Evolutionary conservation across 1,140 invertebrate genomes (phyloP).

Genomic region (Maniola jurtina): DNA sequence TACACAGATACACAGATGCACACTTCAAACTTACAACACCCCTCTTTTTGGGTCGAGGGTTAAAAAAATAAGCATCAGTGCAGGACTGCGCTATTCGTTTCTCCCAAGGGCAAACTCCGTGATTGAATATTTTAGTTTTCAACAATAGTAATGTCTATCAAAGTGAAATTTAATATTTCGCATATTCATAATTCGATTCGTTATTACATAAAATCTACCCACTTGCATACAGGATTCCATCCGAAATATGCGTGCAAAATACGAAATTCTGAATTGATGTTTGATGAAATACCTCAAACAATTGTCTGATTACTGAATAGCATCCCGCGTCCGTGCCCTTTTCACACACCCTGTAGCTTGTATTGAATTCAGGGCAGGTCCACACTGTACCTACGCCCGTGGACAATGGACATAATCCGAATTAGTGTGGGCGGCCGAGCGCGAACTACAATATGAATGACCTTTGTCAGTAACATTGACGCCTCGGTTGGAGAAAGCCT

Average conservation of each 20-base stretch:
- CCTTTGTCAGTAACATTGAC: slow-evolving; percentile 69
- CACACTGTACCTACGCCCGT: slow-evolving; percentile 15
- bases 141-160: not conserved
- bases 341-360: slow-evolving; percentile 26
- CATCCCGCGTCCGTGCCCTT: slow-evolving; percentile 12
- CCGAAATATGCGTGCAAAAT: not conserved
- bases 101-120: too few species aligned
- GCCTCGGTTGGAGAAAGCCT: slow-evolving; percentile 47
- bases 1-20: too few species aligned
- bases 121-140: too few species aligned
- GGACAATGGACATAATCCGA: slow-evolving; percentile 62
- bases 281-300: slow-evolving; percentile 34
- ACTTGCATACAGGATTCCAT: not conserved
- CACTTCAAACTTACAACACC: too few species aligned
- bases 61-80: too few species aligned
- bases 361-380: slow-evolving; percentile 28
- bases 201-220: not conserved
- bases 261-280: slow-evolving; percentile 17
- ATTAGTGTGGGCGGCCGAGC: slow-evolving; percentile 62
- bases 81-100: too few species aligned
- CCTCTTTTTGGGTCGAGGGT: too few species aligned
- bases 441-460: slow-evolving; percentile 72
- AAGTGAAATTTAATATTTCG: not conserved
- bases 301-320: slow-evolving; percentile 30
- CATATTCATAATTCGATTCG: not conserved